Percentiles rank a stretch among this genome's conserved stretches.
Conservation (phyloP, 2,888 invertebrate genomes). For the Drosophila kuntzei region DNA sequence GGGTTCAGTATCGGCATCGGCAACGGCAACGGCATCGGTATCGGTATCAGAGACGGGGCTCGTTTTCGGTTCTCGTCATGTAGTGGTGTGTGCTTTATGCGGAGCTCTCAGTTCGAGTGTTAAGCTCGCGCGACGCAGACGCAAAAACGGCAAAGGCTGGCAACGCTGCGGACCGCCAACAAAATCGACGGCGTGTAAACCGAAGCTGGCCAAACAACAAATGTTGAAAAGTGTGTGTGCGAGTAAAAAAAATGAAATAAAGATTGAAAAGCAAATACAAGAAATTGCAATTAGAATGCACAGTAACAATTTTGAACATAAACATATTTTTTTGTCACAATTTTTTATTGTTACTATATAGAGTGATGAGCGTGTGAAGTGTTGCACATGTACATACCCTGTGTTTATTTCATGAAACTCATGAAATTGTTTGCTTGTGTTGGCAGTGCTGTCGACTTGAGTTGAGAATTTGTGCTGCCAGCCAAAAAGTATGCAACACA, state of each 20-base stretch:
- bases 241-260: neutral
- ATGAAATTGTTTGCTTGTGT: constrained; percentile 15
- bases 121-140: constrained; percentile 73
- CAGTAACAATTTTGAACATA: constrained; percentile 3
- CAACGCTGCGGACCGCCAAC: constrained; percentile 45
- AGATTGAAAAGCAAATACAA: neutral
- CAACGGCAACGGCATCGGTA: neutral
- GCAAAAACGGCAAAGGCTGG: constrained; percentile 58
- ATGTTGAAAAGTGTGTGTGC: constrained; percentile 38
- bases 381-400: constrained; percentile 11
- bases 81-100: constrained; percentile 16
- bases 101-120: constrained; percentile 70
- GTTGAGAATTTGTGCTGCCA: constrained; percentile 38
- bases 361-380: constrained; percentile 8
- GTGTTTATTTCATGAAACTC: constrained; percentile 32
- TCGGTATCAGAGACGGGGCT: constrained; percentile 1
- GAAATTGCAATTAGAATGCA: neutral
- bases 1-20: neutral
- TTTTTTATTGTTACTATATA: constrained; percentile 18
- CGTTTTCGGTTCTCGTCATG: constrained; percentile 4
- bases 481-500: constrained; percentile 59
- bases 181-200: constrained; percentile 16
- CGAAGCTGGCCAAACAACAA: constrained; percentile 24
- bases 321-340: neutral
- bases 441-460: constrained; percentile 40